Conservation (phyloP, 2,888 invertebrate genomes). For the Spilosoma lubricipeda region DNA sequence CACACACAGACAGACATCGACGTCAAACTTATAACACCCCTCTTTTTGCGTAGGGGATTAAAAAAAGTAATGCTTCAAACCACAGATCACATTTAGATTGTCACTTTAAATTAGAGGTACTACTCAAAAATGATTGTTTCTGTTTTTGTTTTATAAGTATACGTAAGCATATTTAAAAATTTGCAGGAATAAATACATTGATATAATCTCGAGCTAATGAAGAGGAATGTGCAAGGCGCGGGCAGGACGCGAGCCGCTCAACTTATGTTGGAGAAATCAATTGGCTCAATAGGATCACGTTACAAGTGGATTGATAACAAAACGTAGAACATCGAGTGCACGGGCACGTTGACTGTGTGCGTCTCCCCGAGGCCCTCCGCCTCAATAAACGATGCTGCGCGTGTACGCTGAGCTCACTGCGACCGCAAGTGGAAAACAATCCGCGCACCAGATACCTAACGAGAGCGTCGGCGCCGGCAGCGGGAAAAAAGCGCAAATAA, state of each 20-base stretch:
- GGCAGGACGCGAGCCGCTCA: not conserved
- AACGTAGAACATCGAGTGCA: not conserved
- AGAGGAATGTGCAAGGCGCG: not conserved
- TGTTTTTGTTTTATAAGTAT: not conserved
- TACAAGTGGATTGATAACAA: conserved; percentile 3
- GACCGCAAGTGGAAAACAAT: not conserved
- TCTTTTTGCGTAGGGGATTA: no score
- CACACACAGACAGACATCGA: no score
- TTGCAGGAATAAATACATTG: no score
- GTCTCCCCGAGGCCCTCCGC: not conserved
- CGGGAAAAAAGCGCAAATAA: conserved; percentile 4
- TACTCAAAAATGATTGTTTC: not conserved
- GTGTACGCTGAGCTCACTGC: not conserved
- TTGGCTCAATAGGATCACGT: conserved; percentile 11
- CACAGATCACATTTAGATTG: not conserved
- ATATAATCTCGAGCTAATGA: not conserved
- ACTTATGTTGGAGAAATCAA: not conserved
- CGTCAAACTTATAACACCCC: no score
- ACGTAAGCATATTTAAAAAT: not conserved
- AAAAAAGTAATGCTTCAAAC: not conserved
- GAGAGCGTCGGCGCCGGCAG: not conserved
- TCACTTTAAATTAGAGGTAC: not conserved
- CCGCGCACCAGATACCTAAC: not conserved
- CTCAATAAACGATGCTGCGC: not conserved
- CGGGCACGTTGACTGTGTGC: not conserved